Percentiles rank a stretch among this genome's conserved stretches.
These are phyloP conservation scores for Actenoides lindsayi DNA, from an alignment of 2,113 vertebrate species.

Conservation along the genomic window DNA sequence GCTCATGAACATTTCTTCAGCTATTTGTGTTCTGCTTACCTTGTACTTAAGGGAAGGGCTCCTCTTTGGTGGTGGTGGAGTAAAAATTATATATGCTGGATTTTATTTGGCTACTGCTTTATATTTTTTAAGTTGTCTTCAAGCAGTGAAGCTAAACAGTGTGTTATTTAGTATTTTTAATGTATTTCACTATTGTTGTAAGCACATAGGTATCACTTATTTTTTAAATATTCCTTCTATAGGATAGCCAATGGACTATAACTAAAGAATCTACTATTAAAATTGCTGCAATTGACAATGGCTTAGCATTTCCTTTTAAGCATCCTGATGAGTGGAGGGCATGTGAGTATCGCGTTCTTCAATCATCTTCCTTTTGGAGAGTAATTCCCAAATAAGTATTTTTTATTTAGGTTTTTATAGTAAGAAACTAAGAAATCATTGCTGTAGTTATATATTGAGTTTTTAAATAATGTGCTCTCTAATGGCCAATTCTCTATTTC, in stretches of 20 bases:
- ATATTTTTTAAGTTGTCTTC: neutral
- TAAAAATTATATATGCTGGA: neutral
- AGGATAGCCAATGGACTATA: conserved; percentile 82
- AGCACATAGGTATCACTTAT: neutral
- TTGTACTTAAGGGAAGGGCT: neutral
- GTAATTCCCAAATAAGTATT: neutral
- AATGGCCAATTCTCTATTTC: neutral
- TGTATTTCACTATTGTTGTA: neutral
- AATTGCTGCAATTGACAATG: conserved; percentile 97
- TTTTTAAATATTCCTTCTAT: neutral
- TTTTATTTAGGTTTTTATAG: neutral
- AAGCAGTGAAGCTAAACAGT: neutral
- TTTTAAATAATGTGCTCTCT: neutral
- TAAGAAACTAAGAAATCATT: neutral
- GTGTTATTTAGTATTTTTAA: neutral
- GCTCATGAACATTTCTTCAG: neutral
- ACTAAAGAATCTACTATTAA: conserved; percentile 82
- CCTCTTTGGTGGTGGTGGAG: neutral
- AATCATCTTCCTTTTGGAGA: neutral
- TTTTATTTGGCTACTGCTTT: neutral
- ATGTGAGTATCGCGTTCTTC: conserved; percentile 77
- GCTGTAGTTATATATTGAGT: neutral
- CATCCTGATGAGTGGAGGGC: conserved; percentile 97
- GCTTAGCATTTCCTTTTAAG: conserved; percentile 97
- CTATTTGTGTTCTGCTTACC: neutral